These are phyloP conservation scores for Rhagologus leucostigma DNA, from an alignment of 2,113 vertebrate genomes.

Conservation along the genomic window DNA sequence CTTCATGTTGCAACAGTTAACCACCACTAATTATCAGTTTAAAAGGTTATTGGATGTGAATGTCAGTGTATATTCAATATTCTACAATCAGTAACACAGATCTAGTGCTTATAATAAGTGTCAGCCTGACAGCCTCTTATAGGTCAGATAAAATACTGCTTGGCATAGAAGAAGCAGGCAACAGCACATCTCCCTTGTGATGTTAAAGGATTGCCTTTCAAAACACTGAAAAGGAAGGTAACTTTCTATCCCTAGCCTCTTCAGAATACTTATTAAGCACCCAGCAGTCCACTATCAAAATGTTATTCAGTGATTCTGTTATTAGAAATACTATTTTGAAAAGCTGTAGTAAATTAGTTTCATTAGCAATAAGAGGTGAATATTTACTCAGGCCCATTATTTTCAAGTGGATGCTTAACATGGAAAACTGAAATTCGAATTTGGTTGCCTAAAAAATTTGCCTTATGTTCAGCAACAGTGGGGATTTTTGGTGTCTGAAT, in stretches of 20 bases:
- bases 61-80: conserved; percentile 44
- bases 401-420: conserved; percentile 44
- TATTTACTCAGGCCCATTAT: conserved; percentile 32
- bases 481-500: background rate
- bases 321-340: conserved; percentile 45
- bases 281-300: conserved; percentile 19
- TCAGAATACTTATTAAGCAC: conserved; percentile 54
- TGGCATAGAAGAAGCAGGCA: background rate
- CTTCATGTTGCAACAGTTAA: conserved; percentile 29
- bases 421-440: background rate
- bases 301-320: conserved; percentile 43
- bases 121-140: conserved; percentile 28
- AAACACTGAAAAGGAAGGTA: conserved; percentile 49
- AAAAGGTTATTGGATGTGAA: conserved; percentile 21
- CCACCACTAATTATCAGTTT: conserved; percentile 24
- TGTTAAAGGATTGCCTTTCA: conserved; percentile 31
- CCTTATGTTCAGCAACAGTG: background rate
- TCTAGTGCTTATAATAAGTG: conserved; percentile 41
- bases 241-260: conserved; percentile 37
- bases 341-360: conserved; percentile 58
- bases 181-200: background rate
- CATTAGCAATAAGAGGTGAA: conserved; percentile 24
- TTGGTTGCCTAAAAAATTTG: background rate
- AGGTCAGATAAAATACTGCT: conserved; percentile 46
- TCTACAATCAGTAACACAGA: conserved; percentile 34